phyloP scores from a whole-genome alignment of 2,888 invertebrate genomes.

The Volucella inanis region DNA sequence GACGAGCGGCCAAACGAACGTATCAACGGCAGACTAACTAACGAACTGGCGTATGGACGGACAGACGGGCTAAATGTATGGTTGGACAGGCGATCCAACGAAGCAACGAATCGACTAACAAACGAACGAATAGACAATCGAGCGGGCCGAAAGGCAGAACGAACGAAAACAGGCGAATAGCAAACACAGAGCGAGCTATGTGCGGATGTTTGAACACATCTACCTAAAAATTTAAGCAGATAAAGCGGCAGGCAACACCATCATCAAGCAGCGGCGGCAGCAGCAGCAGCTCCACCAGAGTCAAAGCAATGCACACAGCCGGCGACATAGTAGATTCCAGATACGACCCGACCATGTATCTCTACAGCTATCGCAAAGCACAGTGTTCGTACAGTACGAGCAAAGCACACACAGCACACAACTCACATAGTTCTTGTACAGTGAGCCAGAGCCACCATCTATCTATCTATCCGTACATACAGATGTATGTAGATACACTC shows the following conservation, averaged over 20 bases:
- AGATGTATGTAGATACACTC: slow-evolving; percentile 55
- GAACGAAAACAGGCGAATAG: slow-evolving; percentile 61
- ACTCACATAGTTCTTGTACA: slow-evolving; percentile 23
- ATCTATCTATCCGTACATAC: slow-evolving; percentile 47
- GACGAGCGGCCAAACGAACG: slow-evolving; percentile 32
- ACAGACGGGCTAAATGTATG: slow-evolving; percentile 29
- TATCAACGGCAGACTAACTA: slow-evolving; percentile 11
- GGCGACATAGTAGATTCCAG: slow-evolving; percentile 70
- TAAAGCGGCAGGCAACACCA: slow-evolving; percentile 75
- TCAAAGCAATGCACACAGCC: slow-evolving; percentile 70
- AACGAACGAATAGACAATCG: slow-evolving; percentile 39
- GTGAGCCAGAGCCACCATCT: slow-evolving; percentile 60
- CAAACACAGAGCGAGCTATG: slow-evolving; percentile 63
- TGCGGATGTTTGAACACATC: slow-evolving; percentile 74
- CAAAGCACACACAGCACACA: slow-evolving; percentile 15
- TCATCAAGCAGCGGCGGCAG: slow-evolving; percentile 67
- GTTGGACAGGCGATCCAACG: slow-evolving; percentile 29
- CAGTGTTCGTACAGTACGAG: too few relatives aligned
- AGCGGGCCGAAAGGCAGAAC: slow-evolving; percentile 35
- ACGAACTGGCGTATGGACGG: slow-evolving; percentile 36
- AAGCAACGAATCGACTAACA: not conserved
- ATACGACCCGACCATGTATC: slow-evolving; percentile 62
- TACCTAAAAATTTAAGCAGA: slow-evolving; percentile 75
- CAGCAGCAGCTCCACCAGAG: slow-evolving; percentile 75
- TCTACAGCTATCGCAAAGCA: slow-evolving; percentile 56